Percentiles rank a stretch among this genome's conserved stretches.
Conservation (phyloP, 2,888 invertebrate species). For the Xestobium rufovillosum region DNA sequence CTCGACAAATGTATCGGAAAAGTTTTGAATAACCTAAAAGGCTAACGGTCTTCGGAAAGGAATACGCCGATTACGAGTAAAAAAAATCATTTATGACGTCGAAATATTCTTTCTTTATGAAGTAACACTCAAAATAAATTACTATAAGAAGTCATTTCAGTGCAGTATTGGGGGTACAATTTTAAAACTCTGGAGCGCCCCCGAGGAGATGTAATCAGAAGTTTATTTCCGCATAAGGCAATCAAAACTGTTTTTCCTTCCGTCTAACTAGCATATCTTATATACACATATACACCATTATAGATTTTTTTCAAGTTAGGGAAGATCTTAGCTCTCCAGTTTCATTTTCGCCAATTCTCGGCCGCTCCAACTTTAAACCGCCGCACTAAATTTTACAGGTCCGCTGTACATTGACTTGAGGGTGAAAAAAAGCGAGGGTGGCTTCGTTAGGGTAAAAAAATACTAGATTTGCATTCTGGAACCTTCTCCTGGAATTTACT, state of each 20-base stretch:
- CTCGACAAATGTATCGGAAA: too few relatives aligned
- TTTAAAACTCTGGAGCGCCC: too few relatives aligned
- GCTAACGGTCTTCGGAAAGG: too few relatives aligned
- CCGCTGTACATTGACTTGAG: slow-evolving; percentile 40
- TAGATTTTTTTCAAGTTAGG: slow-evolving; percentile 45
- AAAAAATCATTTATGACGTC: too few relatives aligned
- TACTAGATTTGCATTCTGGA: slow-evolving; percentile 44
- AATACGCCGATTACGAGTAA: too few relatives aligned
- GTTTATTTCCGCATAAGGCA: slow-evolving; percentile 33
- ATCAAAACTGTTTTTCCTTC: slow-evolving; percentile 44
- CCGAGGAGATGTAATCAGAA: slow-evolving; percentile 25
- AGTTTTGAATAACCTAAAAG: too few relatives aligned
- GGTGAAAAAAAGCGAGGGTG: slow-evolving; percentile 45
- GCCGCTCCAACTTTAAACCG: slow-evolving; percentile 28
- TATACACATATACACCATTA: slow-evolving; percentile 45
- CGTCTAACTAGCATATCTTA: slow-evolving; percentile 45
- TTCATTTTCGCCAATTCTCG: slow-evolving; percentile 30
- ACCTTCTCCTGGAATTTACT: slow-evolving; percentile 24
- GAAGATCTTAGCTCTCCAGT: slow-evolving; percentile 38
- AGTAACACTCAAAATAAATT: too few relatives aligned
- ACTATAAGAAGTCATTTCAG: too few relatives aligned
- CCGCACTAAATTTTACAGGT: slow-evolving; percentile 27
- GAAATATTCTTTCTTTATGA: too few relatives aligned
- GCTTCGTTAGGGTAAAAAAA: slow-evolving; percentile 45
- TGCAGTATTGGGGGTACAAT: too few relatives aligned